Evolutionary conservation across 2,888 invertebrate species (phyloP), one percentile per base, ranked within the genome.

Genomic region (Fragum sueziense): DNA sequence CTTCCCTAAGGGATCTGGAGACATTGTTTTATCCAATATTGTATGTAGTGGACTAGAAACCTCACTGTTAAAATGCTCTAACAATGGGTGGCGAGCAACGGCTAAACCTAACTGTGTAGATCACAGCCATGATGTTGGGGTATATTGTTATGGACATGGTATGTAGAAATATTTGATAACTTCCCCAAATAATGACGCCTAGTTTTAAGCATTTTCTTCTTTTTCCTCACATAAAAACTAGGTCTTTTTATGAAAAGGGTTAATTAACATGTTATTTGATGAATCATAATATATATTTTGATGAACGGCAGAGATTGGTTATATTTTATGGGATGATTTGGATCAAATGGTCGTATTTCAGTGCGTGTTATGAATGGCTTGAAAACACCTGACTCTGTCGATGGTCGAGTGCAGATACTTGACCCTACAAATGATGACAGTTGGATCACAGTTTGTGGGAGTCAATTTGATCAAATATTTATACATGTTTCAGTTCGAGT

Each of bases 391-490:
- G 69, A 78, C 22, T 79, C 76, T 51, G 67, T 87, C 11, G 70
- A 76, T 2, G 87, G 87, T 6, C 74, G 84, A 20, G 74, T 87
- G 22, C 84, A 85, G 52, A 73, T 87, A 2, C 51, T 67, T 27
- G 65, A 71, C 1, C 41, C 62, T 0, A 65, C 76, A 7, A 67
- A 62, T 2, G 51, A 95, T 76, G 95, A 95, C 0, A 67, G 52
- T 11, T 97, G 97, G 97, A 96, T 96, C 4, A 96, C 96, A 0
- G 94, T 97, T n/a, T 97, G 97, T 90, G 96, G 96, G 0, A 76
- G 80, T 11, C 73, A 70, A 20, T 86, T 88, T 54, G 76, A 84
- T n/a, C 79, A 86, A 47, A n/a, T n/a, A n/a, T n/a, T n/a, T n/a
- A n/a, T n/a, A n/a, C n/a, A n/a, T n/a, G n/a, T n/a, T n/a, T n/a